Base-by-base conservation (phyloP, 1,140 invertebrate genomes). In the Thaumetopoea pityocampa region DNA sequence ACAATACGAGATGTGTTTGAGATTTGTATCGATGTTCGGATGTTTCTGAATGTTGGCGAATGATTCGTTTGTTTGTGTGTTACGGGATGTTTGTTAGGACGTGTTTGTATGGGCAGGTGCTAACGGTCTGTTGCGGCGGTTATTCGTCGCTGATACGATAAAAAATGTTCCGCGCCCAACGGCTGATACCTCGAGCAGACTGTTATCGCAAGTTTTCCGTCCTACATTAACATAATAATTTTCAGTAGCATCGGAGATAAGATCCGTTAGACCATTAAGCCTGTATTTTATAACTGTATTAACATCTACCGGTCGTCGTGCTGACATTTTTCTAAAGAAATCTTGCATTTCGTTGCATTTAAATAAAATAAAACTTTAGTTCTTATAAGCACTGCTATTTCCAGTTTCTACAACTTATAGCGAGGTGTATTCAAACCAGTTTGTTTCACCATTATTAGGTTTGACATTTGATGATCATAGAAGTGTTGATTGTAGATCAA, bases 71-170 rank as follows among this genome's bases (percentile, higher is more conserved):
- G 18, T 41, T 17, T 41, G 19, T 23, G 28, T 27, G 4, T 38
- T 7, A n/a, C n/a, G n/a, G n/a, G n/a, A 5, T 27, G 35, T 40
- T 40, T 40, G 17, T 41, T 18, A 20, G 10, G 28, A 41, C 17
- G 36, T n/a, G n/a, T n/a, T 40, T 29, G 8, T 11, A 11, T 8
- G 14, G 56, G 66, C 72, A 76, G 77, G 73, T 78, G 77, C 20
- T 76, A 81, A 81, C 77, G 77, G 77, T 69, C 51, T 35, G 45
- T 22, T 20, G 20, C 60, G 77, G 54, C 77, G 69, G 77, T 81
- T 81, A 71, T 64, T 69, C 64, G 53, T 71, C 64, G 74, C 69
- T 69, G 66, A 49, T 51, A 11, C 24, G 54, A 51, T 62, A 76
- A 80, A 78, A 80, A 77, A 72, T 49, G 51, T 51, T 60, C 61